Evolutionary conservation across 2,113 vertebrate species (phyloP), one percentile per base, ranked within the genome.

Genomic region (Pelecanoides urinatrix): DNA sequence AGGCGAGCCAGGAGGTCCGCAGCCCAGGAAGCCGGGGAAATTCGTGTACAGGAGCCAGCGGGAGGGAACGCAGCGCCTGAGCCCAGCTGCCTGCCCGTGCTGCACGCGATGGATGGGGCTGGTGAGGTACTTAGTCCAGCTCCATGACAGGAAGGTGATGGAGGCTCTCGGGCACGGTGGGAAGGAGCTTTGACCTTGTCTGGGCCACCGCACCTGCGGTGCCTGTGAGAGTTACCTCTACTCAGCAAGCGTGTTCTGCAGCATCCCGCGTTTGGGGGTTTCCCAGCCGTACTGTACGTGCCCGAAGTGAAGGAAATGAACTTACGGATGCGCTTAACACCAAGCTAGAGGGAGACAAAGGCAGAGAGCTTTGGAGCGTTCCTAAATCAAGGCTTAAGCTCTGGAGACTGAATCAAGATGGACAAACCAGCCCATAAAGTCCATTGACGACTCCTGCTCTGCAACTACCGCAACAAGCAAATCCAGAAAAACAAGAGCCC

Each of bases 1-100:
- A 6, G 58, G 25, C 0, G 2, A n/a, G 62, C 1, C 32, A 1
- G 55, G 62, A 67, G 40, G 3, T 45, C 30, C 16, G 0, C 0
- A 25, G 26, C 61, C 23, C 4, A 1, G 40, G 19, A 58, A 40
- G 3, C 2, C 0, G 1, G 56, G 45, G 36, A 86, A 70, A 77
- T 36, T 11, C 3, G 0, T 0, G 6, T 0, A 16, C 18, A 4
- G 52, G 53, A 32, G 8, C 2, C 42, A 30, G 29, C 3, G 3
- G 47, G 67, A 49, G 26, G 15, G 19, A 20, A 23, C 1, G 2
- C 36, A 6, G 18, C 2, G 3, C 16, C 62, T 11, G 34, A 63
- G 44, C 25, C 36, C 44, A 27, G 45, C 38, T 5, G 2, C 15
- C 19, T 2, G 10, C 49, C 62, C 23, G 6, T 2, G 1, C 27